Percentiles rank a stretch among this genome's conserved stretches.
Evolutionary conservation across 2,888 invertebrate genomes (phyloP).

Genomic region (Andrena hattorfiana): DNA sequence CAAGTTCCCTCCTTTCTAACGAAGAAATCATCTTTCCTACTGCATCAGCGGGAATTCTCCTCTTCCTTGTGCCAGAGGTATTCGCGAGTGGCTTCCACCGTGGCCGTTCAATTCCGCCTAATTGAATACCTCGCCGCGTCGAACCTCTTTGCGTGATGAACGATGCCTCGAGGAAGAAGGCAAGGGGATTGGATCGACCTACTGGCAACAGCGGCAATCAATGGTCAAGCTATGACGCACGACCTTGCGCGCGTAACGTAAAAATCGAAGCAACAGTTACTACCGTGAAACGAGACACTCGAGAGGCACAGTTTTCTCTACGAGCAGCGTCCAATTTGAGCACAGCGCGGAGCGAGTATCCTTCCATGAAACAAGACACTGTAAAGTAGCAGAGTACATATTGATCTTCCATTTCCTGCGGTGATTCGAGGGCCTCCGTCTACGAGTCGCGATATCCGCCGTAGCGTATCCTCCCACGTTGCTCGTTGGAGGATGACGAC

Average conservation of each 20-base stretch:
- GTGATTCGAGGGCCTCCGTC: slow-evolving; percentile 41
- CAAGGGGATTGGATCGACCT: not conserved
- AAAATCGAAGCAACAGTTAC: slow-evolving; percentile 8
- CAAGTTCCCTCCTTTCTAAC: slow-evolving; percentile 49
- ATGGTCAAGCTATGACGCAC: not conserved
- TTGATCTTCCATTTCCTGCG: slow-evolving; percentile 65
- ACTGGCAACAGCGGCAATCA: not conserved
- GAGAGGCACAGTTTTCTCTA: slow-evolving; percentile 31
- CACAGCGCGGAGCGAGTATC: not conserved
- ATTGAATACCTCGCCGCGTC: not conserved
- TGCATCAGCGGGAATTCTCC: slow-evolving; percentile 58
- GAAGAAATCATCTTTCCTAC: slow-evolving; percentile 54
- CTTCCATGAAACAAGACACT: slow-evolving; percentile 46
- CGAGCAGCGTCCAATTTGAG: slow-evolving; percentile 32
- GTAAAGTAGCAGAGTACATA: slow-evolving; percentile 52
- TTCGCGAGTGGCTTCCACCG: not conserved
- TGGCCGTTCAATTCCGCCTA: not conserved
- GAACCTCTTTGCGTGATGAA: not conserved
- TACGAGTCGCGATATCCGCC: slow-evolving; percentile 60
- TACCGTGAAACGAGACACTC: slow-evolving; percentile 29
- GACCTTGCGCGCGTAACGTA: not conserved
- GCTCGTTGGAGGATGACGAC: slow-evolving; percentile 67
- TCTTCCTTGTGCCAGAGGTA: not conserved
- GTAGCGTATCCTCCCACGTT: slow-evolving; percentile 67
- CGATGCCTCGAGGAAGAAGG: not conserved